phyloP scores from a whole-genome alignment of 2,888 invertebrate species.

The Drosophila neonasuta region DNA sequence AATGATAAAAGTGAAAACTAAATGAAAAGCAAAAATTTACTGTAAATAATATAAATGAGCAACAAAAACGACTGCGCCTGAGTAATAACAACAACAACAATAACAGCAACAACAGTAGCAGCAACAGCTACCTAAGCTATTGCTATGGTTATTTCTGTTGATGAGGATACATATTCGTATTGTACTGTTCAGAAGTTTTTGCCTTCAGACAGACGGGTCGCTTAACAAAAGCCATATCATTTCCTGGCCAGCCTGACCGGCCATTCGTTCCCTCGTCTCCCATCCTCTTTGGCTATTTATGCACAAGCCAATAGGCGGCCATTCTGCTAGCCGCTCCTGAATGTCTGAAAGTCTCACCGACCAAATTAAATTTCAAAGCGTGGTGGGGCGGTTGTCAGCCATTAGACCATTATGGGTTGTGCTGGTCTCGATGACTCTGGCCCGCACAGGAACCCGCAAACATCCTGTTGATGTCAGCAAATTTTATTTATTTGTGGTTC shows the following conservation, averaged over 20 bases:
- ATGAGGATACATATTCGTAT: slow-evolving; percentile 43
- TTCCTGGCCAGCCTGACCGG: slow-evolving; percentile 37
- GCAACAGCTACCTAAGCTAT: slow-evolving; percentile 20
- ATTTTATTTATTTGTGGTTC: slow-evolving; percentile 76
- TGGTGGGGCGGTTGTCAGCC: slow-evolving; percentile 47
- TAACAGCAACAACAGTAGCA: slow-evolving; percentile 11
- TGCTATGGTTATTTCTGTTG: slow-evolving; percentile 16
- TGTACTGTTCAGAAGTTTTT: slow-evolving; percentile 44
- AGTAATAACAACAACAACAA: slow-evolving; percentile 12
- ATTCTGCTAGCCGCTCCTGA: neutral
- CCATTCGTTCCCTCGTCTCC: neutral
- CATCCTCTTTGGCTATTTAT: slow-evolving; percentile 33
- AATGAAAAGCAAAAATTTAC: slow-evolving; percentile 60
- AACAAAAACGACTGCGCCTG: slow-evolving; percentile 9
- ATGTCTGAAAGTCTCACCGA: slow-evolving; percentile 3
- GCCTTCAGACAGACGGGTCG: slow-evolving; percentile 19
- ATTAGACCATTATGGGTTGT: slow-evolving; percentile 50
- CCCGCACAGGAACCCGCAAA: slow-evolving; percentile 66
- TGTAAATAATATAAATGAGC: slow-evolving; percentile 56
- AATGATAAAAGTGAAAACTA: slow-evolving; percentile 64
- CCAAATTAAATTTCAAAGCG: slow-evolving; percentile 62
- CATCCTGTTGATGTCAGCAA: slow-evolving; percentile 76
- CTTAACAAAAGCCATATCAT: slow-evolving; percentile 50
- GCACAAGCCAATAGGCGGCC: slow-evolving; percentile 39
- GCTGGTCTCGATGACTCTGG: slow-evolving; percentile 7